Evolutionary conservation across 2,888 invertebrate species (phyloP).

Genomic region (Chaetoderma sp.): DNA sequence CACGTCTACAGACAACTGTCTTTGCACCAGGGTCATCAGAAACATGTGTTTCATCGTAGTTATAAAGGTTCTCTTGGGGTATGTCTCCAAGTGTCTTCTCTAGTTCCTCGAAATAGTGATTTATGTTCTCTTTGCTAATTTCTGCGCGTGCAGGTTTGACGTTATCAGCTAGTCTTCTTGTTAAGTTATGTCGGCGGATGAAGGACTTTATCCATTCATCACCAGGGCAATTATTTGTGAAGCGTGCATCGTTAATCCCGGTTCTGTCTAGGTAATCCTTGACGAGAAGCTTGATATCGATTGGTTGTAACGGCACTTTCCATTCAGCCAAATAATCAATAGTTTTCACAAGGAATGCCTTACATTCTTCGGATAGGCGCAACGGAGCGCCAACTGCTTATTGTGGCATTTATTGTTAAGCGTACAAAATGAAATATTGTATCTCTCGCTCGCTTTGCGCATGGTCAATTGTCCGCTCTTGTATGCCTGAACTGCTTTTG

Average conservation of each 20-base stretch:
- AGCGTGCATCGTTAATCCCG: conserved; percentile 35
- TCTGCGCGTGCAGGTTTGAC: neutral
- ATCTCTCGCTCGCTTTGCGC: too few relatives aligned
- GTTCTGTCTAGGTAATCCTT: conserved; percentile 43
- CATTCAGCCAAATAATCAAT: too few relatives aligned
- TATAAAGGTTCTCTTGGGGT: conserved; percentile 46
- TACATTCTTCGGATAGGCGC: too few relatives aligned
- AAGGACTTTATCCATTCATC: conserved; percentile 18
- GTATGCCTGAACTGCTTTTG: too few relatives aligned
- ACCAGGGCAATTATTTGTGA: conserved; percentile 39
- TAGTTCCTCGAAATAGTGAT: conserved; percentile 2
- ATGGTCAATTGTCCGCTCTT: too few relatives aligned
- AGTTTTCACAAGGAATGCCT: too few relatives aligned
- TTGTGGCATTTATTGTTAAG: too few relatives aligned
- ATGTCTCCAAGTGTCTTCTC: conserved; percentile 15
- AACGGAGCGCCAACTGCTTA: too few relatives aligned
- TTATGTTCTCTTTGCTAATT: neutral
- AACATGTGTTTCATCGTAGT: conserved; percentile 65
- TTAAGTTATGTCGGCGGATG: conserved; percentile 10
- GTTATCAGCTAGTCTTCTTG: conserved; percentile 21
- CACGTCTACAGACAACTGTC: conserved; percentile 16
- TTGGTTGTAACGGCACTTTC: neutral
- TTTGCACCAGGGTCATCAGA: conserved; percentile 61
- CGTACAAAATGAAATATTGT: too few relatives aligned
- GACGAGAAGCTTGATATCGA: conserved; percentile 38